Evolutionary conservation across 2,797 vertebrate species (phyloP).

Genomic region (Cossypha caffra): DNA sequence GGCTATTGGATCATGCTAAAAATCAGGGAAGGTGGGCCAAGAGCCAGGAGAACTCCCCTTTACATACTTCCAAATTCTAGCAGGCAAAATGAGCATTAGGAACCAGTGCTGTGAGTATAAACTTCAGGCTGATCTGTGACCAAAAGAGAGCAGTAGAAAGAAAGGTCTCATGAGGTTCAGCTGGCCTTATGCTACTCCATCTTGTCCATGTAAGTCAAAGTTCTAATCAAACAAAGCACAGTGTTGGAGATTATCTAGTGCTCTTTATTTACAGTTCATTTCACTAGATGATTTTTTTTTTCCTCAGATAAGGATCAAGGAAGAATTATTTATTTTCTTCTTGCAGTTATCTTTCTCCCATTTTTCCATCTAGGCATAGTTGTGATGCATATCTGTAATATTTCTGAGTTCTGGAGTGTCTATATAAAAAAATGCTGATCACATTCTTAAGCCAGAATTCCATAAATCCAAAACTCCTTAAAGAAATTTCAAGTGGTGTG

Average conservation of each 20-base stretch:
- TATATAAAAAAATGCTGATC: constrained; percentile 7
- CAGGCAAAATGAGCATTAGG: background rate
- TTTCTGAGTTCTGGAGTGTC: background rate
- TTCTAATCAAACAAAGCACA: background rate
- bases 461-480: background rate
- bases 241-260: background rate
- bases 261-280: background rate
- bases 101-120: background rate
- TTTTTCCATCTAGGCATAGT: background rate
- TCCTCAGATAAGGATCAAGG: background rate
- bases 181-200: background rate
- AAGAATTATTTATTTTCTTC: background rate
- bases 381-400: background rate
- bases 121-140: background rate
- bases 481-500: background rate
- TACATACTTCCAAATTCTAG: background rate
- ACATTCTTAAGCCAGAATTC: background rate
- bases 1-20: background rate
- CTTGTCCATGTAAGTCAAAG: background rate
- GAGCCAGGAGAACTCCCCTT: background rate
- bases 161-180: background rate
- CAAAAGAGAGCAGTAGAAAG: background rate
- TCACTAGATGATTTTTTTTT: background rate
- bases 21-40: background rate
- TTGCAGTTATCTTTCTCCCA: background rate